phyloP scores from a whole-genome alignment of 2,113 vertebrate genomes.

The Cromileptes altivelis region DNA sequence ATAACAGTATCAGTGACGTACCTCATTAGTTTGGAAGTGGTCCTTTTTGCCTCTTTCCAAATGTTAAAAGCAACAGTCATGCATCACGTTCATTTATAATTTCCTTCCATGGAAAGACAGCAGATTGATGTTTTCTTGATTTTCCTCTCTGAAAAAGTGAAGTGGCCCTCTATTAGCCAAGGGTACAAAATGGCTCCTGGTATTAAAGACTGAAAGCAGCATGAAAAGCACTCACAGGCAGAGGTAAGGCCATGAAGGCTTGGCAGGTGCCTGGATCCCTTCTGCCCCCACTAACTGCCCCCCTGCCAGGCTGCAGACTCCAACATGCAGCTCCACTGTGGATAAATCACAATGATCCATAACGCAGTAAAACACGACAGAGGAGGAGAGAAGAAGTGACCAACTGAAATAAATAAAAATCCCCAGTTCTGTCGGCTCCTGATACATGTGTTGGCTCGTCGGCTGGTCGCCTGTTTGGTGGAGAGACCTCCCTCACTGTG shows the following conservation, averaged over 20 bases:
- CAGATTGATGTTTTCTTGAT: slow-evolving; percentile 65
- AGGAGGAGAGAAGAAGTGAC: slow-evolving; percentile 68
- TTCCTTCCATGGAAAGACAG: slow-evolving; percentile 60
- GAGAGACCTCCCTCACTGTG: slow-evolving; percentile 81
- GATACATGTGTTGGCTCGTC: slow-evolving; percentile 71
- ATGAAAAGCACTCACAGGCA: slow-evolving; percentile 82
- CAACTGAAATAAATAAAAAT: slow-evolving; percentile 77
- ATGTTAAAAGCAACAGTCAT: slow-evolving; percentile 70
- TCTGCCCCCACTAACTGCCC: slow-evolving; percentile 84
- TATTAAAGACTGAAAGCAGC: slow-evolving; percentile 81
- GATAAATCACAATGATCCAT: slow-evolving; percentile 83
- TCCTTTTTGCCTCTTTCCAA: slow-evolving; percentile 69
- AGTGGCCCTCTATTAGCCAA: slow-evolving; percentile 78
- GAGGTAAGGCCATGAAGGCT: slow-evolving; percentile 88
- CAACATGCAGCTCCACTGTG: slow-evolving; percentile 79
- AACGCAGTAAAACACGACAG: slow-evolving; percentile 57
- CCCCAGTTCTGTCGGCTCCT: slow-evolving; percentile 68
- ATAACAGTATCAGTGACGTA: slow-evolving; percentile 79
- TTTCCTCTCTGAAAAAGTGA: slow-evolving; percentile 75
- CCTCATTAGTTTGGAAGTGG: slow-evolving; percentile 86
- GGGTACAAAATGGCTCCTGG: slow-evolving; percentile 91
- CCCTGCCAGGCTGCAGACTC: slow-evolving; percentile 87
- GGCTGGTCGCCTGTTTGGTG: slow-evolving; percentile 66
- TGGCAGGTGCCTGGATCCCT: slow-evolving; percentile 88
- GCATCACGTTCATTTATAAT: slow-evolving; percentile 63